Base-by-base conservation (phyloP, 2,797 vertebrate species). In the Todus mexicanus region DNA sequence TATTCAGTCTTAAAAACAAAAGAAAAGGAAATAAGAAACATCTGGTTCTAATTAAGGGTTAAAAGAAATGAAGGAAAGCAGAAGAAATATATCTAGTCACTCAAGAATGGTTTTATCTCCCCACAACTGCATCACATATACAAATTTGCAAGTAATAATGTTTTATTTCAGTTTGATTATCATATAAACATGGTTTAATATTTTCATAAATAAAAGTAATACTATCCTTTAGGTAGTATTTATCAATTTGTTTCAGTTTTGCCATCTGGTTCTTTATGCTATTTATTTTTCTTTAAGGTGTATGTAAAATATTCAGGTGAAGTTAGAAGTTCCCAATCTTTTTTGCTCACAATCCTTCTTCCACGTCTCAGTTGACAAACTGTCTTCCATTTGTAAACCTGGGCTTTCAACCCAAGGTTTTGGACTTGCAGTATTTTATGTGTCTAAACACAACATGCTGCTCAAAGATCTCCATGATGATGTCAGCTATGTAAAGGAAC, bases 1-100 rank as follows among this genome's bases (percentile, higher is more conserved):
- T 40, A 38, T 61, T 57, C 76, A 89, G 65, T 27, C 79, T 92
- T 75, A 82, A 89, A 96, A 94, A 92, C 51, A 84, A 78, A 77
- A 86, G 87, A 72, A 84, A 92, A 70, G 73, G 54, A 75, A 93
- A 86, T 84, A 84, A 87, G 66, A 92, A 95, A 88, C 89, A 94
- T 88, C 89, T 96, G 94, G 16, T 37, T 92, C 31, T 79, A 75
- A 91, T 84, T 75, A 93, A 84, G 43, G 27, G 72, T 78, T 37
- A 42, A 84, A 90, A 92, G 76, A 86, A 94, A 73, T 33, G 47
- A 25, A 86, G 23, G 40, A 87, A 84, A 93, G 59, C 70, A 91
- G 47, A 86, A 87, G 33, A 93, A 93, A 63, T 5, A 29, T 21
- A 71, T 63, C 54, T 69, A 66, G 78, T 63, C 88, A 71, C 19